Conservation (phyloP, 1,140 invertebrate species). For the Lanistes nyassanus region DNA sequence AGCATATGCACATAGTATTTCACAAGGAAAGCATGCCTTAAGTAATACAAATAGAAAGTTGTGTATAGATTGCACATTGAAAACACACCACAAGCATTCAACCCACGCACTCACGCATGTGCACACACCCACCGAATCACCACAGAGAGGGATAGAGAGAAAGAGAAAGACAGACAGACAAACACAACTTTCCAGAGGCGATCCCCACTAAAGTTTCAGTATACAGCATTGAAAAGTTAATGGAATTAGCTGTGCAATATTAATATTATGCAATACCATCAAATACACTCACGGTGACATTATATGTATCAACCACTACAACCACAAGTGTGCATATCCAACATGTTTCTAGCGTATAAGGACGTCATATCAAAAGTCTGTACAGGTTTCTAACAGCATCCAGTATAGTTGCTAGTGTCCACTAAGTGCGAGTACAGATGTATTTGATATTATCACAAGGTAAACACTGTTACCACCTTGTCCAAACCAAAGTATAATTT, state of each 20-base stretch:
- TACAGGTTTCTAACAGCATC: too few relatives aligned
- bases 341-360: too few relatives aligned
- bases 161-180: constrained; percentile 3
- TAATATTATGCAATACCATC: background rate
- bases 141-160: background rate
- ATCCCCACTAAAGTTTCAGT: background rate
- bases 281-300: too few relatives aligned
- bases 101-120: background rate
- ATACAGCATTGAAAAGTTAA: background rate
- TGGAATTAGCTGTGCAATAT: background rate
- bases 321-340: too few relatives aligned
- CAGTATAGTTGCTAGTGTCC: too few relatives aligned
- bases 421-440: too few relatives aligned
- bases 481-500: too few relatives aligned
- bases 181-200: background rate
- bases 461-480: too few relatives aligned
- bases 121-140: background rate
- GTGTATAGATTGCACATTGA: background rate
- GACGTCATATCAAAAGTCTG: too few relatives aligned
- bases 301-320: too few relatives aligned
- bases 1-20: background rate
- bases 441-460: too few relatives aligned
- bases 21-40: background rate
- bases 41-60: background rate
- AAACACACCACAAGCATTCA: background rate